Evolutionary conservation across 2,113 vertebrate genomes (phyloP).

Genomic region (Microcebus jonahi): DNA sequence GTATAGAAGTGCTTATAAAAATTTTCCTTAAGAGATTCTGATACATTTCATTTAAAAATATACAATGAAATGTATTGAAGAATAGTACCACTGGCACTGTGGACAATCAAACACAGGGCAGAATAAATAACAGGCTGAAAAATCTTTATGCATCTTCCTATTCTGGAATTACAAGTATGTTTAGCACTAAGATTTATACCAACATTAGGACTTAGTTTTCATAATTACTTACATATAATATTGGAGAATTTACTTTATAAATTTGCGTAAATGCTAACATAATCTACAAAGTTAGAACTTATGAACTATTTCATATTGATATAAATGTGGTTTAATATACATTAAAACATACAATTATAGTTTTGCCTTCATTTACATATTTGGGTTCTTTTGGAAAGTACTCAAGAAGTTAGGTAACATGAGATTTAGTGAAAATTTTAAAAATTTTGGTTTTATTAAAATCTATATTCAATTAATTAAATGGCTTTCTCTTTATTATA

Average conservation of each 20-base stretch:
- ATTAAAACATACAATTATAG: not conserved
- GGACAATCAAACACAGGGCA: slow-evolving; percentile 43
- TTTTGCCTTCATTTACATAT: not conserved
- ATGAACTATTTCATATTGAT: not conserved
- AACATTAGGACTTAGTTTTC: slow-evolving; percentile 55
- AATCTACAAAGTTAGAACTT: not conserved
- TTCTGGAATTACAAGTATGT: slow-evolving; percentile 57
- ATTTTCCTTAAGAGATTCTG: not conserved
- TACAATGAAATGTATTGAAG: slow-evolving; percentile 20
- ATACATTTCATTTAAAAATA: slow-evolving; percentile 20
- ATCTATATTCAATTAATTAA: not conserved
- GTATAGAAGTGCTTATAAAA: not conserved
- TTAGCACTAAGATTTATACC: slow-evolving; percentile 49
- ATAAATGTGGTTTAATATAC: not conserved
- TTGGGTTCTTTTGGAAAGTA: not conserved
- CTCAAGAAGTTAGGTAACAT: not conserved
- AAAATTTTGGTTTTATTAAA: not conserved
- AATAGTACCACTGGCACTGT: slow-evolving; percentile 3
- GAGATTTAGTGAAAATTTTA: not conserved
- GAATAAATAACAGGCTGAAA: slow-evolving; percentile 71
- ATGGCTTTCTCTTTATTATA: not conserved
- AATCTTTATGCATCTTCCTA: slow-evolving; percentile 66
- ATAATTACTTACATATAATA: slow-evolving; percentile 51
- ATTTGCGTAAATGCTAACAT: not conserved
- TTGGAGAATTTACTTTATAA: slow-evolving; percentile 59